These are phyloP conservation scores for Pseudomyrmex concolor DNA, from an alignment of 1,140 invertebrate species.

Conservation along the genomic window DNA sequence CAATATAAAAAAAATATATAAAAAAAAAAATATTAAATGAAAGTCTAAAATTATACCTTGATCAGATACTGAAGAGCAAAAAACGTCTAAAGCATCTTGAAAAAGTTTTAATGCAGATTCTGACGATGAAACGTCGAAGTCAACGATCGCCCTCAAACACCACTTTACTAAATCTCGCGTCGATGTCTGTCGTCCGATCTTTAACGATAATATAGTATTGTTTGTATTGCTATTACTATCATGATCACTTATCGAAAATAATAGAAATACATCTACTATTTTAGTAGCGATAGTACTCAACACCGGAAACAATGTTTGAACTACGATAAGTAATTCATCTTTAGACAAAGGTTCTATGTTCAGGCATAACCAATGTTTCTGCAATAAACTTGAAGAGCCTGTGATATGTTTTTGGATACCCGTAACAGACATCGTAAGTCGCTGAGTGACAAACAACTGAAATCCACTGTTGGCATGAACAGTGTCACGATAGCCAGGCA, in stretches of 20 bases:
- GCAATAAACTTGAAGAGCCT: slow-evolving; percentile 88
- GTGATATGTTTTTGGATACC: slow-evolving; percentile 89
- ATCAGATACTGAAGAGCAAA: slow-evolving; percentile 91
- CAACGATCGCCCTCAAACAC: slow-evolving; percentile 91
- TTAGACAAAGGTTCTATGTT: slow-evolving; percentile 92
- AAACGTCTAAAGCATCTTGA: slow-evolving; percentile 96
- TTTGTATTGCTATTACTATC: slow-evolving; percentile 67
- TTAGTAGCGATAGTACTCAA: slow-evolving; percentile 90
- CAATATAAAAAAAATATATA: background rate
- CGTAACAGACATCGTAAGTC: slow-evolving; percentile 86
- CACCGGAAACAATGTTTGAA: slow-evolving; percentile 89
- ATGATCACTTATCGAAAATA: slow-evolving; percentile 91
- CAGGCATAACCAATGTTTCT: slow-evolving; percentile 93
- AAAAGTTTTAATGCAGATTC: slow-evolving; percentile 91
- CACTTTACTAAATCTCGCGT: slow-evolving; percentile 97
- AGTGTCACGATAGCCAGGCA: slow-evolving; percentile 94
- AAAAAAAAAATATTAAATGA: slow-evolving; percentile 19
- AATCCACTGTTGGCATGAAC: slow-evolving; percentile 93
- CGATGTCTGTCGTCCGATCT: slow-evolving; percentile 89
- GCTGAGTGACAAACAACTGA: slow-evolving; percentile 95
- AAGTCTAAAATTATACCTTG: slow-evolving; percentile 75
- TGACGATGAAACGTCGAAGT: slow-evolving; percentile 91
- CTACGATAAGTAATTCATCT: slow-evolving; percentile 89
- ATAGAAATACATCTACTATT: slow-evolving; percentile 93
- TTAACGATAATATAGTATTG: slow-evolving; percentile 77